These are phyloP conservation scores for Pogonomyrmex californicus DNA, from an alignment of 1,140 invertebrate species.

Conservation along the genomic window DNA sequence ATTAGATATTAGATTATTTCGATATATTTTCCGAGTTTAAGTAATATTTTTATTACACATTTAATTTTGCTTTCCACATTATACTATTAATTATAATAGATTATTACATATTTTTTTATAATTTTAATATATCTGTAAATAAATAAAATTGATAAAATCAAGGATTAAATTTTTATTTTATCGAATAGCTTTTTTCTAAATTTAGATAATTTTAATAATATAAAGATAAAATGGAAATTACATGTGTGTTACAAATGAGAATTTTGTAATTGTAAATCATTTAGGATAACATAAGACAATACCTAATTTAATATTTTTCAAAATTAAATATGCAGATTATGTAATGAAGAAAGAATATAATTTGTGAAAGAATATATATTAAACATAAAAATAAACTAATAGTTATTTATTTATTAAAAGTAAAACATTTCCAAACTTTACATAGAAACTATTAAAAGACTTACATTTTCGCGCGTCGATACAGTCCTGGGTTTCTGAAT, in stretches of 20 bases:
- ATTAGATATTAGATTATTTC: conserved; percentile 31
- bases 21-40: background rate
- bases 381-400: background rate
- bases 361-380: background rate
- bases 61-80: background rate
- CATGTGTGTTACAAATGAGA: background rate
- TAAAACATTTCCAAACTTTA: background rate
- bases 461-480: conserved; percentile 88
- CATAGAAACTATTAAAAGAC: conserved; percentile 35
- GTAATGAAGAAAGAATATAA: background rate
- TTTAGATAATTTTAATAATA: background rate
- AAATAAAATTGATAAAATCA: background rate
- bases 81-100: background rate
- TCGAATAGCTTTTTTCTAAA: background rate
- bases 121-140: background rate
- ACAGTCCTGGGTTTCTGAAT: conserved; percentile 90
- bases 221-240: background rate
- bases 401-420: background rate
- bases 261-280: background rate
- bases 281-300: too few relatives aligned
- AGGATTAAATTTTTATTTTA: conserved; percentile 24
- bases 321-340: background rate
- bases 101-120: background rate
- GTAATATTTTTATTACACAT: background rate
- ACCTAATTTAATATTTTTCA: background rate